phyloP scores from a whole-genome alignment of 2,113 vertebrate species.

The Passer montanus region DNA sequence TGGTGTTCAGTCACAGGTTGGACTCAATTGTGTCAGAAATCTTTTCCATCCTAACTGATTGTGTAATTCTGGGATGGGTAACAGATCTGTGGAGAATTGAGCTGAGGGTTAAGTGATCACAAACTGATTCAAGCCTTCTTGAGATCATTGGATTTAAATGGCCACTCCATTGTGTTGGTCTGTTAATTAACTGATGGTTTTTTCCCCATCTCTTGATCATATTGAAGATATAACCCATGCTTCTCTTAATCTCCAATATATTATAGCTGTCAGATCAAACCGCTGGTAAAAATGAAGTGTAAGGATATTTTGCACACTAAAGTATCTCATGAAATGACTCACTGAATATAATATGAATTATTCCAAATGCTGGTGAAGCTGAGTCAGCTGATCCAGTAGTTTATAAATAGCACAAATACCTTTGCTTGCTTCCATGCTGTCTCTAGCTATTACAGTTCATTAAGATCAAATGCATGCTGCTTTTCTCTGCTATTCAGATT shows the following conservation, averaged over 20 bases:
- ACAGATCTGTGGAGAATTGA: background rate
- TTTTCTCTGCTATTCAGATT: constrained; percentile 62
- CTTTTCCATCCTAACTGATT: background rate
- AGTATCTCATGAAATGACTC: constrained; percentile 18
- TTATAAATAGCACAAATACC: constrained; percentile 46
- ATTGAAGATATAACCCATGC: background rate
- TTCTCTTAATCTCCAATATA: background rate
- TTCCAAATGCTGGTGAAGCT: constrained; percentile 14
- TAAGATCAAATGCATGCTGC: constrained; percentile 59
- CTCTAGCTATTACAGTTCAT: constrained; percentile 1
- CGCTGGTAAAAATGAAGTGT: background rate
- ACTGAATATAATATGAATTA: constrained; percentile 4
- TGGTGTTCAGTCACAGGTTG: background rate
- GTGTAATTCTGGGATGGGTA: background rate
- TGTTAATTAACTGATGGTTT: background rate
- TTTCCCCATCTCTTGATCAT: background rate
- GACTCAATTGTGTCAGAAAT: background rate
- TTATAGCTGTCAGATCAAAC: constrained; percentile 2
- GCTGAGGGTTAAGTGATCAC: background rate
- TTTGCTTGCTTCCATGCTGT: constrained; percentile 38
- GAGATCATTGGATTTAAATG: background rate
- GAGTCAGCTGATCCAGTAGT: constrained; percentile 5
- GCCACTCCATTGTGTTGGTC: background rate
- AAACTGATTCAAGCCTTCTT: background rate
- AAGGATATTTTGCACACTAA: constrained; percentile 17